Evolutionary conservation across 2,797 vertebrate species (phyloP).

Genomic region (Okamejei kenojei): DNA sequence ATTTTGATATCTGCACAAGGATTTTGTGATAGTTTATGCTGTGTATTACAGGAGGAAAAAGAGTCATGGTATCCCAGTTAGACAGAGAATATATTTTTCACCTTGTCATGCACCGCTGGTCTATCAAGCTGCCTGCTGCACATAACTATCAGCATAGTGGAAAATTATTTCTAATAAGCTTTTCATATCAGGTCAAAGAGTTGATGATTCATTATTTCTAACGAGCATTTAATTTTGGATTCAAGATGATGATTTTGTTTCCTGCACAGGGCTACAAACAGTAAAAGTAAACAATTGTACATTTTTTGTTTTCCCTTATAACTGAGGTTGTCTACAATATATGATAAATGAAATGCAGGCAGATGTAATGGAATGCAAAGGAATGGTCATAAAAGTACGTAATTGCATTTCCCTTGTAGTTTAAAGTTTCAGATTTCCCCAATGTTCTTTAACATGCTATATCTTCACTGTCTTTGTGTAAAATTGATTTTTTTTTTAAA

Average conservation of each 20-base stretch:
- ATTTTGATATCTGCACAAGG: background rate
- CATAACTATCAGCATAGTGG: background rate
- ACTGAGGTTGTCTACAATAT: background rate
- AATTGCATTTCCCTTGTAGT: background rate
- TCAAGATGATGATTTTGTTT: background rate
- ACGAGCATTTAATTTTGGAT: background rate
- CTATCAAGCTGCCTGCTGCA: slow-evolving; percentile 37
- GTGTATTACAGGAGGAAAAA: background rate
- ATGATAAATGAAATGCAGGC: background rate
- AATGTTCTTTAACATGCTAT: background rate
- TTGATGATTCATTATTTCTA: slow-evolving; percentile 23
- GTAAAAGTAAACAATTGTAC: background rate
- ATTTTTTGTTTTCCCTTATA: background rate
- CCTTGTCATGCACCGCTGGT: slow-evolving; percentile 36
- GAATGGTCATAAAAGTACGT: background rate
- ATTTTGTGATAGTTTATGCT: background rate
- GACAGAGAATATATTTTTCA: background rate
- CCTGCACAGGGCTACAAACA: background rate
- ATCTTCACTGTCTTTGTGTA: background rate
- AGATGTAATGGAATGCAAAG: background rate
- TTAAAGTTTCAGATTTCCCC: background rate
- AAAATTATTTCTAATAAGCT: background rate
- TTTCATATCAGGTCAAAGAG: background rate
- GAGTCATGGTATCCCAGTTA: background rate
- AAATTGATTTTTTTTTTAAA: too few species aligned